Evolutionary conservation across 2,797 vertebrate genomes (phyloP), one percentile per base, ranked within the genome.

Genomic region (Peromyscus eremicus): DNA sequence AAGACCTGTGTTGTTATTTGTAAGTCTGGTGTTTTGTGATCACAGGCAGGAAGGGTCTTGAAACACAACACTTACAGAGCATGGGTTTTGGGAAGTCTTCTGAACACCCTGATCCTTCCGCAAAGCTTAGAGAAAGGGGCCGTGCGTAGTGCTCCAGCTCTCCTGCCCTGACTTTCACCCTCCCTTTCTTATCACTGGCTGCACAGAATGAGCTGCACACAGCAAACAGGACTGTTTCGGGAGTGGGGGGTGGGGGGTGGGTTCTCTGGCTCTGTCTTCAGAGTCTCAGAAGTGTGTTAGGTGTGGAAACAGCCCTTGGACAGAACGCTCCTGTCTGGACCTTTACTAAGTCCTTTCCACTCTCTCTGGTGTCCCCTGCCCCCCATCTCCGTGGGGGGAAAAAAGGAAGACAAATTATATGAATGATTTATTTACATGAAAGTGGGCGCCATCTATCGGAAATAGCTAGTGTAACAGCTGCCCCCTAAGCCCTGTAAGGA

Each of bases 401-500:
- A 96, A 97, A 97, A 77, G 0, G 96, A 98, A 96, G 97, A 97
- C 91, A 95, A 73, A 75, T 94, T 62, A n/a, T 92, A 40, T 88
- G 94, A 96, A 94, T 64, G 32, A 88, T 81, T 94, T 98, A 92
- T 95, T 97, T 96, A 96, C 97, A 94, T 6, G 92, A 95, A 80
- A 82, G 87, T 76, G 93, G 89, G 84, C 93, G 97, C 98, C 98
- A 98, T 91, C 98, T 98, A 94, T 98, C 34, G 98, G 98, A 96
- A 83, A 89, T n/a, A 88, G 80, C 88, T 94, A 60, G 92, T 29
- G 84, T 66, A 81, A 93, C 97, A 96, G 34, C 37, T 40, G 52
- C 66, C 43, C 29, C 49, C 73, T 70, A 86, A 71, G 17, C 46
- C 66, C 55, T 19, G 5, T 6, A 40, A 87, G 81, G 95, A 84